These are phyloP conservation scores for Aelia acuminata DNA, from an alignment of 2,888 invertebrate species.

Conservation along the genomic window DNA sequence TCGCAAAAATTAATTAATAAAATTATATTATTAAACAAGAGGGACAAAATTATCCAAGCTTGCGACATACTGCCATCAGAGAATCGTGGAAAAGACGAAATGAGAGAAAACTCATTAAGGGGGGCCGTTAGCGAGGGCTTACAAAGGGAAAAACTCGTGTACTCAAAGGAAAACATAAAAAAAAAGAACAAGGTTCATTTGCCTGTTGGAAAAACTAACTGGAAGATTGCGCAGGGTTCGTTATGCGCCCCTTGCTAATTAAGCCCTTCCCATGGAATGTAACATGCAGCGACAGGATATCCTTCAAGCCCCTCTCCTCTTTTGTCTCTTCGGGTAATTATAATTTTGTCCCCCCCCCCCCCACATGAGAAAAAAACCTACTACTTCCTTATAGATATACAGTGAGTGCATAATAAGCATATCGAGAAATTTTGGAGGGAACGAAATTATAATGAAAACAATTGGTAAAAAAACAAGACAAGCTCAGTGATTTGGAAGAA, in stretches of 20 bases:
- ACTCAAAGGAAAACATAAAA: conserved; percentile 25
- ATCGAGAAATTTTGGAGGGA: neutral
- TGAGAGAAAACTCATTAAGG: conserved; percentile 22
- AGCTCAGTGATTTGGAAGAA: no score
- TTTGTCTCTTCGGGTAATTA: conserved; percentile 39
- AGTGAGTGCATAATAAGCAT: neutral
- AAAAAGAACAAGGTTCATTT: conserved; percentile 21
- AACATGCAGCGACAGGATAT: conserved; percentile 51
- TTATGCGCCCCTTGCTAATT: conserved; percentile 45
- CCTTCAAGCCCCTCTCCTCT: neutral
- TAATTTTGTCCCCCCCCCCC: neutral
- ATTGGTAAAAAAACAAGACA: no score
- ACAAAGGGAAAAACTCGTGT: conserved; percentile 42
- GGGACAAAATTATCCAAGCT: neutral
- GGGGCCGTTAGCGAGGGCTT: neutral
- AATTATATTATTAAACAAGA: neutral
- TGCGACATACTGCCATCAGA: neutral
- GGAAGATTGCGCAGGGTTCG: conserved; percentile 34
- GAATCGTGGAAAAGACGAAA: neutral
- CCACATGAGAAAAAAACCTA: neutral
- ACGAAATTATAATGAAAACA: no score
- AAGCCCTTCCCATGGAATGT: conserved; percentile 36
- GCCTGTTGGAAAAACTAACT: conserved; percentile 8
- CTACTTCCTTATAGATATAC: neutral
- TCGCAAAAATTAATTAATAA: neutral